These are phyloP conservation scores for Prosapia bicincta DNA, from an alignment of 2,888 invertebrate genomes.

Conservation along the genomic window DNA sequence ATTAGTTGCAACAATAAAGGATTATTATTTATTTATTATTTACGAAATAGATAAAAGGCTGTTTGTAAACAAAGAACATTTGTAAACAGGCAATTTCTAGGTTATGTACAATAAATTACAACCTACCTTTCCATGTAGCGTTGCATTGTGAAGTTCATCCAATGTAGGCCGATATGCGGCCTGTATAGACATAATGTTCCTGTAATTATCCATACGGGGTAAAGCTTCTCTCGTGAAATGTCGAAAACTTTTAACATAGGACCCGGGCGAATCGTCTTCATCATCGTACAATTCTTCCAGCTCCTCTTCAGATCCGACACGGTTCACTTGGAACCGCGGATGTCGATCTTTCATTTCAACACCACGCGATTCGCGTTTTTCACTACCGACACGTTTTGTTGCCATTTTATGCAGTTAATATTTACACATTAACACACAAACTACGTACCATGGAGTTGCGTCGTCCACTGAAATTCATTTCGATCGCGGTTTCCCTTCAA, in stretches of 20 bases:
- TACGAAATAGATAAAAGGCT: too few relatives aligned
- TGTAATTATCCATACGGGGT: constrained; percentile 83
- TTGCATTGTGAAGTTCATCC: constrained; percentile 87
- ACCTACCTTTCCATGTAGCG: constrained; percentile 71
- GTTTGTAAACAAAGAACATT: too few relatives aligned
- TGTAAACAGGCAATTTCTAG: not conserved
- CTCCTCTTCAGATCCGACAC: constrained; percentile 24
- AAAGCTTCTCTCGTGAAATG: constrained; percentile 85
- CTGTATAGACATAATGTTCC: constrained; percentile 86
- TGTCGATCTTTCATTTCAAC: constrained; percentile 24
- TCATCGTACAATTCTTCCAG: constrained; percentile 47
- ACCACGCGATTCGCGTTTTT: constrained; percentile 3
- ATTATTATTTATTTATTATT: too few relatives aligned
- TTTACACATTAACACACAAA: too few relatives aligned
- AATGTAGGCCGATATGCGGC: constrained; percentile 83
- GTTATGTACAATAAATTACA: not conserved
- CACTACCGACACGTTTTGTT: constrained; percentile 6
- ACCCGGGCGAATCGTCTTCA: constrained; percentile 58
- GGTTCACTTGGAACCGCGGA: constrained; percentile 23
- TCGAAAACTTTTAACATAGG: constrained; percentile 76
- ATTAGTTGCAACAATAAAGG: too few relatives aligned
- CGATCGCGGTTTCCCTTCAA: not conserved
- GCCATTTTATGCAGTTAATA: too few relatives aligned
- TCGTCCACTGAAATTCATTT: not conserved
- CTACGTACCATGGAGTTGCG: not conserved